Percentiles rank a stretch among this genome's conserved stretches.
Conservation (phyloP, 2,113 vertebrate species). For the Daubentonia madagascariensis region DNA sequence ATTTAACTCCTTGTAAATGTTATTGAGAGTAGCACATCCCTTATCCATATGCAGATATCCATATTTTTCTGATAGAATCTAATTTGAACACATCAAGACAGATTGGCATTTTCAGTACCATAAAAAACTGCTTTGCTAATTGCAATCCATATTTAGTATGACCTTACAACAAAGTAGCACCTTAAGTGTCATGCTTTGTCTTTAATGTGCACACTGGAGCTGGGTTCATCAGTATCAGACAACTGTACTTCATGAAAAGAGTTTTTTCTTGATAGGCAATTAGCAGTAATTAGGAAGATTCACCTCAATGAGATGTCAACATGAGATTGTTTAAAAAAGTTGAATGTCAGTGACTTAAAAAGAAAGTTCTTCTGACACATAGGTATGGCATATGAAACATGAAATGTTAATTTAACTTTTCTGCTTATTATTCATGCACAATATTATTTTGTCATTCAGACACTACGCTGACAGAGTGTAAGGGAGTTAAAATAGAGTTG, state of each 20-base stretch:
- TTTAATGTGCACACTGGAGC: constrained; percentile 77
- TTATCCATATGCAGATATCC: constrained; percentile 72
- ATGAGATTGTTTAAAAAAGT: constrained; percentile 82
- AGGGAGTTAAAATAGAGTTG: constrained; percentile 87
- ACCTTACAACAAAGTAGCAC: constrained; percentile 84
- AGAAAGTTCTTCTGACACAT: constrained; percentile 83
- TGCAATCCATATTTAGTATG: constrained; percentile 84
- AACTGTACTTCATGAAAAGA: constrained; percentile 81
- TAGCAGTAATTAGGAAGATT: constrained; percentile 88
- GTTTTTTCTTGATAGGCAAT: constrained; percentile 84
- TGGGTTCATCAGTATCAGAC: constrained; percentile 82
- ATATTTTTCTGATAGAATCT: constrained; percentile 77
- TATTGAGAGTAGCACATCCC: constrained; percentile 55
- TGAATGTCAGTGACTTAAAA: constrained; percentile 89
- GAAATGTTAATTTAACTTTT: constrained; percentile 90
- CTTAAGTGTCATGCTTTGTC: constrained; percentile 81
- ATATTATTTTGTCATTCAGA: constrained; percentile 91
- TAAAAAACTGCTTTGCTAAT: constrained; percentile 82
- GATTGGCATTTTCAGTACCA: constrained; percentile 81
- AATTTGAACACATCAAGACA: constrained; percentile 81
- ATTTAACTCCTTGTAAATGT: constrained; percentile 65
- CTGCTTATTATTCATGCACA: constrained; percentile 89
- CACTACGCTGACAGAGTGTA: constrained; percentile 86
- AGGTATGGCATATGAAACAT: constrained; percentile 86
- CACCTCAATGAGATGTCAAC: constrained; percentile 85